phyloP scores from a whole-genome alignment of 2,113 vertebrate species.

The Etheostoma spectabile region DNA sequence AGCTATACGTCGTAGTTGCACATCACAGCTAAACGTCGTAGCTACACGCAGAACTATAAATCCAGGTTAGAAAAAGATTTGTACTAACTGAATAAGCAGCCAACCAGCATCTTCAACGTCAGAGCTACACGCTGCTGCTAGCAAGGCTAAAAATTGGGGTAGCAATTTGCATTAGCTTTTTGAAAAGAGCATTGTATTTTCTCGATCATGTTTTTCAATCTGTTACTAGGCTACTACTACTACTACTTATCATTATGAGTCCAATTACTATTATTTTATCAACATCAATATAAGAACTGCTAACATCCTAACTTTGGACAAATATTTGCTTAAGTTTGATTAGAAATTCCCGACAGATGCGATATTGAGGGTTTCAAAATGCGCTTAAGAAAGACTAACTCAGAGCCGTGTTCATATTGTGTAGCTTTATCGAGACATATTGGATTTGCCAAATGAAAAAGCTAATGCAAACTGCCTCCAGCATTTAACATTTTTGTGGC shows the following conservation, averaged over 20 bases:
- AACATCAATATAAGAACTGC: background rate
- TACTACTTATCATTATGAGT: background rate
- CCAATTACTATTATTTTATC: background rate
- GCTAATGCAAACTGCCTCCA: conserved; percentile 19
- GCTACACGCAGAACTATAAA: background rate
- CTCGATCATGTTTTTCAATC: background rate
- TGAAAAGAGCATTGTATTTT: background rate
- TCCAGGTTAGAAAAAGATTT: background rate
- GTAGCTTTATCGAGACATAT: background rate
- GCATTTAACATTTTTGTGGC: conserved; percentile 28
- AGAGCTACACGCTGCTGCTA: background rate
- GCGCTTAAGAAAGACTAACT: background rate
- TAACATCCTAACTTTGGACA: background rate
- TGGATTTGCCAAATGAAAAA: background rate
- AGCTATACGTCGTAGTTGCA: too few relatives aligned
- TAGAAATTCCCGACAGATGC: background rate
- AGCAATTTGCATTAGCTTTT: conserved; percentile 27
- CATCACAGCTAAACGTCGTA: too few relatives aligned
- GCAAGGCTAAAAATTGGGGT: background rate
- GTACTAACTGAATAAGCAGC: background rate
- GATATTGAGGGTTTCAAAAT: background rate
- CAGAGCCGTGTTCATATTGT: background rate
- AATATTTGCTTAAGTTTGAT: background rate
- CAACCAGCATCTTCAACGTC: background rate
- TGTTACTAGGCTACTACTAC: background rate